Conservation (phyloP, 64 coral and sea anemone species). For the Montipora cactus region DNA sequence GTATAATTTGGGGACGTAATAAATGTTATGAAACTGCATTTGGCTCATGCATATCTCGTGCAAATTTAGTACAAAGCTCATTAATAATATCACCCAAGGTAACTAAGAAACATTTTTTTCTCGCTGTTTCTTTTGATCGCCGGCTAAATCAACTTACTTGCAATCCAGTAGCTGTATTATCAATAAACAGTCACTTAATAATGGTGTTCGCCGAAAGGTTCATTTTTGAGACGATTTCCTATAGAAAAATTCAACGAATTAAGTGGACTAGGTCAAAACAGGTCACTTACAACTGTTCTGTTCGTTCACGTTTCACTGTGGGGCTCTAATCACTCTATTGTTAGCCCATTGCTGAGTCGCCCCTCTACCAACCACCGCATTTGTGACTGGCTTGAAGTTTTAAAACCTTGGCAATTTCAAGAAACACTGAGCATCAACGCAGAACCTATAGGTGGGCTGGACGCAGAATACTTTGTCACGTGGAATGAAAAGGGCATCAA, state of each 20-base stretch:
- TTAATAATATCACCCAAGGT: too few relatives aligned
- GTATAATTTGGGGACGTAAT: too few relatives aligned
- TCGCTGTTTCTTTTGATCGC: too few relatives aligned
- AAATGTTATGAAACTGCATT: too few relatives aligned
- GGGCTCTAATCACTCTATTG: constrained; percentile 3
- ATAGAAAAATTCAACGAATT: neutral
- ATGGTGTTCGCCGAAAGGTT: neutral
- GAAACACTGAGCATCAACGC: neutral
- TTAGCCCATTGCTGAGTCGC: constrained; percentile 15
- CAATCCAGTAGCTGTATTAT: too few relatives aligned
- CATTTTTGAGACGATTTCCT: neutral
- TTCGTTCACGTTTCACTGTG: neutral
- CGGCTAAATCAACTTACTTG: too few relatives aligned
- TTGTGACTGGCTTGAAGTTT: constrained; percentile 24
- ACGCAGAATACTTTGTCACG: neutral
- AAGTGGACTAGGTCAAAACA: neutral
- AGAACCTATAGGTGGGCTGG: neutral
- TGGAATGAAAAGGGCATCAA: neutral
- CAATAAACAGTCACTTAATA: too few relatives aligned
- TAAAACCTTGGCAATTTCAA: neutral
- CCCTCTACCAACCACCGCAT: neutral
- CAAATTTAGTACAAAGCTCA: too few relatives aligned
- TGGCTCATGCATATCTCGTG: too few relatives aligned
- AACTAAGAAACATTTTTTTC: too few relatives aligned
- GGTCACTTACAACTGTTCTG: neutral